Evolutionary conservation across 2,797 vertebrate species (phyloP), one percentile per base, ranked within the genome.

Genomic region (Eospalax fontanierii): DNA sequence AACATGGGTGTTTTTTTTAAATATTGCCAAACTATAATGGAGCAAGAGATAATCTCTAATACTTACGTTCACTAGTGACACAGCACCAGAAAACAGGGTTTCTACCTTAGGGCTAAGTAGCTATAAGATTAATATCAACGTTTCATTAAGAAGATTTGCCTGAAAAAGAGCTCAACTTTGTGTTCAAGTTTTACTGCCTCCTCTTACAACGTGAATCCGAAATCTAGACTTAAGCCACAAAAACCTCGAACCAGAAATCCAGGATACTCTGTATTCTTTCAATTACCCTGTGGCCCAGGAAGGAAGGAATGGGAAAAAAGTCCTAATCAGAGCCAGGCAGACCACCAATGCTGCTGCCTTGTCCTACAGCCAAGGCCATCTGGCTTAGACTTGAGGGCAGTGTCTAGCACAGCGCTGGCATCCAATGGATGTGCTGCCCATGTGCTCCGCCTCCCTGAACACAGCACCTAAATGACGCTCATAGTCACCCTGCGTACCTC

Each of bases 41-140:
- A 92, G 87, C 30, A 83, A 93, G 79, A 93, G 96, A 88, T 90
- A 78, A 93, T 91, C 80, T 73, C 84, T 43, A 95, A 80, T 74
- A 87, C 75, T 89, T 87, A 66, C 5, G 54, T 76, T 95, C 35
- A 73, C 75, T 46, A 40, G 87, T 7, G 35, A 85, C 66, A 70
- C 6, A 70, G 46, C 14, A 87, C 40, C 61, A 78, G 74, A 22
- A 75, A 94, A 93, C 33, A 89, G 16, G 33, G 43, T 88, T 95
- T 87, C 74, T 75, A 70, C 74, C 94, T 76, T 38, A 87, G 57
- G 81, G 59, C 74, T 89, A 81, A 90, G 68, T 35, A 40, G n/a
- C 84, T 82, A 2, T 54, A 54, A 95, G 91, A 95, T 92, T 87
- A 85, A 54, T 26, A 75, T 61, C 80, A 65, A 11, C 57, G 38